Base-by-base conservation (phyloP, 2,113 vertebrate species). In the Dendropsophus ebraccatus region DNA sequence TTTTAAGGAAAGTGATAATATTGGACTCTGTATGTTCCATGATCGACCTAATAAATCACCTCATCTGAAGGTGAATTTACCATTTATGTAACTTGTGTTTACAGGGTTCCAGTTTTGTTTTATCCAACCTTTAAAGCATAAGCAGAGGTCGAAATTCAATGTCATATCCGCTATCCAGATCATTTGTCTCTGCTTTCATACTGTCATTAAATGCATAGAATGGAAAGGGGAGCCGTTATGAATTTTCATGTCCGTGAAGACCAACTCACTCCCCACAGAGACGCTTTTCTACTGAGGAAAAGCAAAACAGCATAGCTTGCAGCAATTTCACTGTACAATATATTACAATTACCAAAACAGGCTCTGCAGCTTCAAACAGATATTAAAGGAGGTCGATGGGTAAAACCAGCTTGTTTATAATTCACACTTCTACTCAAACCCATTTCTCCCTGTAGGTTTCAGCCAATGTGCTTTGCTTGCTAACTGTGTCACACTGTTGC, bases 391-490 rank as follows among this genome's bases (percentile, higher is more conserved):
- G 76, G 65, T 78, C 21, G 75, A 50, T 70, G 84, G 62, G 19
- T 73, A 37, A 72, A 79, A 70, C n/a, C 23, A 60, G 84, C 17
- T 80, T 80, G 84, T 73, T 58, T 86, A 86, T 58, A 76, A 80
- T 72, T 72, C 76, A 81, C 76, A 32, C 49, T 78, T 80, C 60
- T 17, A 25, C 21, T 72, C 17, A 58, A 60, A 60, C 47, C 25
- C 50, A 81, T 81, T 80, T 79, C 52, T 86, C 76, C 62, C 84
- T 52, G 23, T 72, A 49, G 84, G 76, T 50, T 86, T 23, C 35
- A 73, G 19, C 32, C 60, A 73, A 86, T 80, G 76, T 80, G 76
- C 74, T 77, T 85, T 65, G 74, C 84, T 79, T 67, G 74, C 84
- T 80, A 86, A 80, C 75, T 86, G 76, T 58, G 76, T 86, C 84